Percentiles rank a stretch among this genome's conserved stretches.
These are phyloP conservation scores for Thaleichthys pacificus DNA, from an alignment of 2,797 vertebrate species.

Conservation along the genomic window DNA sequence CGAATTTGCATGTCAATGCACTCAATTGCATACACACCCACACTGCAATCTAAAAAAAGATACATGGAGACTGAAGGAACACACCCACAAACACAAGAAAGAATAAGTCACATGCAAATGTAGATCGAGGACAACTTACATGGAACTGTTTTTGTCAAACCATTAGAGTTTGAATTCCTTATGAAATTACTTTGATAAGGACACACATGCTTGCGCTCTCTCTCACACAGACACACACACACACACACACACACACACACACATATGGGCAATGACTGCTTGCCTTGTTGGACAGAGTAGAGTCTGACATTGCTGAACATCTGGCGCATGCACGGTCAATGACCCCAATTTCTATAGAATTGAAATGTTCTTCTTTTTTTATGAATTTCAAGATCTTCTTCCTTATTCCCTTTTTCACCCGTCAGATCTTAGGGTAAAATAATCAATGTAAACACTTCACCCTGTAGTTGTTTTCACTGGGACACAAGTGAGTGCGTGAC, in stretches of 20 bases:
- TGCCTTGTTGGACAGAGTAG: slow-evolving; percentile 40
- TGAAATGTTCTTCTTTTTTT: slow-evolving; percentile 23
- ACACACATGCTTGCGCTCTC: background rate
- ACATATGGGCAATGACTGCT: slow-evolving; percentile 9
- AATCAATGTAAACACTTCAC: slow-evolving; percentile 44
- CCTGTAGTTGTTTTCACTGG: slow-evolving; percentile 36
- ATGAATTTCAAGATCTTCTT: slow-evolving; percentile 27
- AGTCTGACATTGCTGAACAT: slow-evolving; percentile 17
- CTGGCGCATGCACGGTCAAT: slow-evolving; percentile 40
- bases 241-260: slow-evolving; percentile 2
- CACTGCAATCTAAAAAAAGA: background rate
- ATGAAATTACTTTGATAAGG: background rate
- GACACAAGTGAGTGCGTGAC: slow-evolving; percentile 1
- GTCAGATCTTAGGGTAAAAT: slow-evolving; percentile 46
- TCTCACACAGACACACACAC: no score
- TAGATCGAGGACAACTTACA: background rate
- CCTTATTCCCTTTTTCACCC: slow-evolving; percentile 10
- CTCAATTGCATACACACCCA: background rate
- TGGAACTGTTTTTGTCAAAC: background rate
- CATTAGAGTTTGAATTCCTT: slow-evolving; percentile 3
- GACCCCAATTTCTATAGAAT: slow-evolving; percentile 43
- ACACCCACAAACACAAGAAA: background rate
- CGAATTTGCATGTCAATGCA: background rate
- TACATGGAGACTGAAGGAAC: background rate
- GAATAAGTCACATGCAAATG: background rate